Percentiles rank a stretch among this genome's conserved stretches.
Evolutionary conservation across 1,140 invertebrate species (phyloP).

Genomic region (Prorops nasuta): DNA sequence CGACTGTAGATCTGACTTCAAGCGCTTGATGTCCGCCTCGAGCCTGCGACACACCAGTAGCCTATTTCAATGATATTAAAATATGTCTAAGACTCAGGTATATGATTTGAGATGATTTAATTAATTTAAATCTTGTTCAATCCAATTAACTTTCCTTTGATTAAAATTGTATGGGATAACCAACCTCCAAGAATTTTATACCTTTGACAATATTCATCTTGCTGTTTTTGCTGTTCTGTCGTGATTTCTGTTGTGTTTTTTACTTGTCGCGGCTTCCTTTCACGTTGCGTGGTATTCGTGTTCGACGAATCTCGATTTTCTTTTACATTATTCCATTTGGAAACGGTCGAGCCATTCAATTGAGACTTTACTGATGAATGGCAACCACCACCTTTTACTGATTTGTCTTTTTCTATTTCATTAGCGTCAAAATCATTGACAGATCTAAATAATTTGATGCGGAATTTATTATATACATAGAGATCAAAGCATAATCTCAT

Average conservation of each 20-base stretch:
- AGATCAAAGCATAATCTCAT: no score
- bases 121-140: not conserved
- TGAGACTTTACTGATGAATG: constrained; percentile 48
- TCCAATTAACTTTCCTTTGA: no score
- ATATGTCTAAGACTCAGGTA: constrained; percentile 18
- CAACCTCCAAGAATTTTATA: no score
- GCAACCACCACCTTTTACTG: constrained; percentile 41
- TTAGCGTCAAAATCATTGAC: constrained; percentile 61
- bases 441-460: constrained; percentile 33
- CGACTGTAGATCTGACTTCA: constrained; percentile 75
- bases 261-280: constrained; percentile 59
- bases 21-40: constrained; percentile 74
- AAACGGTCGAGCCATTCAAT: constrained; percentile 46
- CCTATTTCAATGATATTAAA: constrained; percentile 38
- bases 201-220: constrained; percentile 64
- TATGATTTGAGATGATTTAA: not conserved
- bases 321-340: constrained; percentile 57
- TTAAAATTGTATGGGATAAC: no score
- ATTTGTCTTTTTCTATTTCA: constrained; percentile 60
- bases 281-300: constrained; percentile 60
- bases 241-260: constrained; percentile 57
- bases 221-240: constrained; percentile 60
- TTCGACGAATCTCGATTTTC: constrained; percentile 53
- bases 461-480: constrained; percentile 27
- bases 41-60: constrained; percentile 58